Base-by-base conservation (phyloP, 2,113 vertebrate genomes). In the Potamarius usumacintae region DNA sequence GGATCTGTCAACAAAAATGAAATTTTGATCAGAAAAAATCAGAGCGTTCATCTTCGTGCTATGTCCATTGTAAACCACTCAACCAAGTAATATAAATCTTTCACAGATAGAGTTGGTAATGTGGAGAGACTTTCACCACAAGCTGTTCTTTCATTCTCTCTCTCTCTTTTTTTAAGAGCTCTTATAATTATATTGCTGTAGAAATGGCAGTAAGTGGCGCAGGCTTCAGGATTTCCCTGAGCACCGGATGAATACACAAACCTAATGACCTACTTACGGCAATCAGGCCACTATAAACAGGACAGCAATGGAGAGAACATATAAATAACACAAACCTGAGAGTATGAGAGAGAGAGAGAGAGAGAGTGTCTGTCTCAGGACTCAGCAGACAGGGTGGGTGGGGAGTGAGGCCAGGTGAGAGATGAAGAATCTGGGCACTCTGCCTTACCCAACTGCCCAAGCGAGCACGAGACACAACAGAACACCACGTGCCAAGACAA, bases 321-420 rank as follows among this genome's bases (percentile, higher is more conserved):
- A 50, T 42, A 77, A 85, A 85, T 53, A 85, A 62, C 71, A 50
- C 42, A 76, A 50, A 20, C 53, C 22, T 18, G 72, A 83, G 72
- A 67, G 78, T 8, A n/a, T 5, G 42, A 80, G 55, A 58, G 53
- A 11, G 4, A 25, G 18, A 67, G 15, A 63, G 52, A 42, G 34
- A 42, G 34, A 3, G 34, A 3, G 34, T 2, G 34, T 69, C 50
- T 65, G 30, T 79, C 3, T 1, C 42, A 50, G 42, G 17, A 5
- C 42, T 72, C 67, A 85, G 67, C 27, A 17, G 12, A 6, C 48
- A 69, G 80, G 60, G 79, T 83, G 34, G 67, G 30, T 20, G 63
- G 76, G 7, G 57, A 82, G 67, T 76, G 79, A 87, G 78, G 22
- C 76, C 86, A 84, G 86, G 58, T 85, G 76, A 81, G 85, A 87